Base-by-base conservation (phyloP, 2,113 vertebrate species). In the Pimephales promelas region DNA sequence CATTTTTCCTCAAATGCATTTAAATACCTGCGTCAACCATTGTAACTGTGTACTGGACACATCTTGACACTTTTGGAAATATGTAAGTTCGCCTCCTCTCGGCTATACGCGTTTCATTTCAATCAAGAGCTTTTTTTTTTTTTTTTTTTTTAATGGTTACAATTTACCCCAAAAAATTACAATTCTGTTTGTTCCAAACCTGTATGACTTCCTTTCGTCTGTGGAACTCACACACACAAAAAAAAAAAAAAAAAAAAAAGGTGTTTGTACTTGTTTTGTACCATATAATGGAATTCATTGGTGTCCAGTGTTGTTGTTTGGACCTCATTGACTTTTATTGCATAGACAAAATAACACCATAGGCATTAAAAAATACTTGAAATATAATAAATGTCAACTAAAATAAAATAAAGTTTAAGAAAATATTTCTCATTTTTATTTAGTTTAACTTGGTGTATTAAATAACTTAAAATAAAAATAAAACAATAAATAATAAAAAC, bases 71-170 rank as follows among this genome's bases (percentile, higher is more conserved):
- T 52, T 52, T 72, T 8, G 18, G 13, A 52, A 10, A 26, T 73
- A 66, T 10, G 7, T 66, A 8, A 22, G 20, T 22, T 22, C 31
- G 34, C 18, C 45, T 74, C 6, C 71, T 52, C 24, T 49, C 28
- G 14, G 45, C 71, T 18, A n/a, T 28, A 11, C 7, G 3, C 24
- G 3, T 74, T 74, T 49, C 9, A 28, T 47, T 28, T 74, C 14
- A 74, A 74, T 74, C 14, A 74, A 74, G 24, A 49, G 24, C 71
- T 74, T 74, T 74, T 8, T 31, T 52, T 74, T 28, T 4, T n/a
- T n/a, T n/a, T n/a, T n/a, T n/a, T n/a, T n/a, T n/a, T n/a, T n/a
- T n/a, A n/a, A n/a, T n/a, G n/a, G n/a, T n/a, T n/a, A n/a, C n/a
- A n/a, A n/a, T n/a, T n/a, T n/a, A 68, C 18, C 34, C 64, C 1